phyloP scores from a whole-genome alignment of 1,140 invertebrate species.

The Epicauta chinensis region DNA sequence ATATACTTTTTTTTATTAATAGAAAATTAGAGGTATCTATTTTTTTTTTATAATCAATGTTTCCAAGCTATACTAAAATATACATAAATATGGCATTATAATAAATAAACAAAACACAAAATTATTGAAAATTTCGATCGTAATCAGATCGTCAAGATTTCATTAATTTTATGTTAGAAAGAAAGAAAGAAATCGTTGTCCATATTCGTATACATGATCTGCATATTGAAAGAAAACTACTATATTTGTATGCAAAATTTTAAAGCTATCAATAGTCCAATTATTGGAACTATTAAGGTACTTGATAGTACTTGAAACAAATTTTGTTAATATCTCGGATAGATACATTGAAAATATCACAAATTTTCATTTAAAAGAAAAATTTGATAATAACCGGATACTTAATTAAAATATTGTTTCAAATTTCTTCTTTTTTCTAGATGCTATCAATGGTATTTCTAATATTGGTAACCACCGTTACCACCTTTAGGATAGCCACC shows the following conservation, averaged over 20 bases:
- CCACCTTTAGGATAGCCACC: slow-evolving; percentile 4
- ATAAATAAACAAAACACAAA: slow-evolving; percentile 10
- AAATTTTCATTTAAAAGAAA: no score
- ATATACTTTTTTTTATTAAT: slow-evolving; percentile 6
- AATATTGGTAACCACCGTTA: slow-evolving; percentile 3
- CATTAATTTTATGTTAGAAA: slow-evolving; percentile 3
- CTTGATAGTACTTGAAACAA: background rate
- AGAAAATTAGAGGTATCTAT: slow-evolving; percentile 10
- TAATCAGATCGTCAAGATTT: background rate
- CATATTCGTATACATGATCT: slow-evolving; percentile 11
- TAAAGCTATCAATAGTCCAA: slow-evolving; percentile 11
- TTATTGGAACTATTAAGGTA: slow-evolving; percentile 8
- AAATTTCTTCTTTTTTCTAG: no score
- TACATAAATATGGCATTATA: slow-evolving; percentile 14
- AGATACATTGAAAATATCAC: no score
- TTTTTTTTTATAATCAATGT: background rate
- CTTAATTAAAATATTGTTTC: no score
- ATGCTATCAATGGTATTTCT: no score
- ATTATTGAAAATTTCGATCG: slow-evolving; percentile 2
- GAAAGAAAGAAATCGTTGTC: slow-evolving; percentile 4
- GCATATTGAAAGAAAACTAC: background rate
- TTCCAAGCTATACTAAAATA: slow-evolving; percentile 8
- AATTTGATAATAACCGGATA: no score
- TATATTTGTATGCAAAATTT: background rate
- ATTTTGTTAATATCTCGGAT: no score